Base-by-base conservation (phyloP, 1,140 invertebrate species). In the Oedothorax gibbosus region DNA sequence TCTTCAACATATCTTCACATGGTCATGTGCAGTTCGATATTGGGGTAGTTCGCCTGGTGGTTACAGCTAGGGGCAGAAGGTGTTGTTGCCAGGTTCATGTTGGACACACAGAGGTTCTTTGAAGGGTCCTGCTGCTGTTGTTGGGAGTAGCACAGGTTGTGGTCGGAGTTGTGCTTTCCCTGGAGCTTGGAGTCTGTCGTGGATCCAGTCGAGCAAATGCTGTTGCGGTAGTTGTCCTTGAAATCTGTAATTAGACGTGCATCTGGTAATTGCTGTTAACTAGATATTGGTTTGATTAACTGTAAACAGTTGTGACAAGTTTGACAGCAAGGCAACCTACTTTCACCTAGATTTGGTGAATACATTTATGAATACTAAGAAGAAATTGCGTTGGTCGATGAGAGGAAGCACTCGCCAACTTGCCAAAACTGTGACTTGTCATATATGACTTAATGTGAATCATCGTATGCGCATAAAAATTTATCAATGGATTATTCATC, bases 171-270 rank as follows among this genome's bases (percentile, higher is more conserved):
- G 56, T 73, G 69, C 20, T 82, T 75, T 4, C 21, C 50, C 35
- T 49, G 60, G 15, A 73, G 20, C 15, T 73, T 78, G 20, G 73
- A 21, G 11, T 78, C 69, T n/a, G 73, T 21, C 64, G 71, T 15
- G 12, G 83, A 78, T 6, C 73, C 11, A 0, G 83, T 73, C 12
- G 83, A 85, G 51, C 83, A 85, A 6, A 35, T 78, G 18, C 75
- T 85, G 64, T 77, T 77, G 0, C 75, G 65, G 49, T 85, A 78
- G 21, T 78, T 77, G 14, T 85, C 75, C 35, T 77, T 77, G 57
- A 65, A 85, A n/a, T 75, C 83, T 85, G 75, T 2, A 75, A 76
- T 7, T 62, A 2, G 49, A 71, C 8, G n/a, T 7, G 1, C 6
- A 66, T 15, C 35, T 5, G 35, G 35, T 35, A 2, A 35, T 35